Evolutionary conservation across 2,113 vertebrate genomes (phyloP).

Genomic region (Ctenomys sociabilis): DNA sequence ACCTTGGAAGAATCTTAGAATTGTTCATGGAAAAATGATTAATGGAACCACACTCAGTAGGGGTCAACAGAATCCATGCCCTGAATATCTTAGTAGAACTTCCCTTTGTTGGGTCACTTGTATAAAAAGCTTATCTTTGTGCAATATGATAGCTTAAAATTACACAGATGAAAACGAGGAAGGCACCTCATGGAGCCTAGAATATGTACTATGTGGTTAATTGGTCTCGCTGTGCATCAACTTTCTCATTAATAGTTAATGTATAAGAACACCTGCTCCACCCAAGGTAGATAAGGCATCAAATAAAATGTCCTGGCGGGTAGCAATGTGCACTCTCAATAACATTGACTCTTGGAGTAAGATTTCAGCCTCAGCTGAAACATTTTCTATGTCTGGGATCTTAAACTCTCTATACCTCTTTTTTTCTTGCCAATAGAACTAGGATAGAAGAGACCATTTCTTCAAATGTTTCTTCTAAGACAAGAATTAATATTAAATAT

Average conservation of each 20-base stretch:
- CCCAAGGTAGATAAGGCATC: neutral
- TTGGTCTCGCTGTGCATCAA: neutral
- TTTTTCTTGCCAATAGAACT: neutral
- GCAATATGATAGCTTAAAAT: neutral
- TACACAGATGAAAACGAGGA: neutral
- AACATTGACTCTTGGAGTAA: neutral
- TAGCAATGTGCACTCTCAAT: neutral
- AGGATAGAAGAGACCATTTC: neutral
- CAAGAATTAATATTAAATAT: neutral
- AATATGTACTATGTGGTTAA: neutral
- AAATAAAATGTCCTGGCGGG: neutral
- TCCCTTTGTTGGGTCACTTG: neutral
- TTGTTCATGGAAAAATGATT: conserved; percentile 69
- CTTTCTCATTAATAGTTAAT: neutral
- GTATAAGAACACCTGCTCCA: neutral
- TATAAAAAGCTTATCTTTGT: neutral
- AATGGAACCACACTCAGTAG: conserved; percentile 69
- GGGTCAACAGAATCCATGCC: conserved; percentile 11
- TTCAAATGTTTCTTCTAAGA: neutral
- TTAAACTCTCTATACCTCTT: neutral
- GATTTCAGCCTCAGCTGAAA: neutral
- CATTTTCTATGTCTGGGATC: neutral
- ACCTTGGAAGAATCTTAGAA: conserved; percentile 69
- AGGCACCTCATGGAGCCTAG: neutral
- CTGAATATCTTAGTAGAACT: conserved; percentile 1